These are phyloP conservation scores for Ormyrus labotus DNA, from an alignment of 2,888 invertebrate genomes.

Conservation along the genomic window DNA sequence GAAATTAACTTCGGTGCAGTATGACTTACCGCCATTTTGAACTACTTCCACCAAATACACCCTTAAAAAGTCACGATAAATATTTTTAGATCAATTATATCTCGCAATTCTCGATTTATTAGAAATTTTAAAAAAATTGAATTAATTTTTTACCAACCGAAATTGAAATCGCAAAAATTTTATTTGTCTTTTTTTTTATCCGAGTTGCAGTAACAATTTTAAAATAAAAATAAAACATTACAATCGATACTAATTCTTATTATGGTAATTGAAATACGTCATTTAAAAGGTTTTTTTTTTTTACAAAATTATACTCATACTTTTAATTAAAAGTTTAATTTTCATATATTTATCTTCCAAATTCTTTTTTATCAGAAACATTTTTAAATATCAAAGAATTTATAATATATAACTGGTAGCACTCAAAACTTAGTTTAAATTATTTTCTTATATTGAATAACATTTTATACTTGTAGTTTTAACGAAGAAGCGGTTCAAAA, in stretches of 20 bases:
- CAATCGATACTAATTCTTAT: neutral
- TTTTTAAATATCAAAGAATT: too few relatives aligned
- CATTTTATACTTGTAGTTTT: neutral
- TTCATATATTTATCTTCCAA: too few relatives aligned
- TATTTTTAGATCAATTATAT: conserved; percentile 39
- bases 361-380: too few relatives aligned
- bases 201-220: neutral
- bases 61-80: conserved; percentile 60
- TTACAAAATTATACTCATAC: neutral
- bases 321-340: too few relatives aligned
- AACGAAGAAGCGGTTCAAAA: neutral
- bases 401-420: too few relatives aligned
- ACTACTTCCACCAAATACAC: conserved; percentile 75
- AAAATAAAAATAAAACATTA: neutral
- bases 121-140: conserved; percentile 4
- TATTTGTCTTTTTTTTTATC: conserved; percentile 20
- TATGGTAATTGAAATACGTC: neutral
- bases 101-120: conserved; percentile 40
- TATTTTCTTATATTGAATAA: neutral
- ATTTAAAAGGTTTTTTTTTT: neutral
- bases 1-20: conserved; percentile 59
- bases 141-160: conserved; percentile 7
- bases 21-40: conserved; percentile 75
- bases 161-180: conserved; percentile 26
- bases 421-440: too few relatives aligned